Base-by-base conservation (phyloP, 2,113 vertebrate species). In the Vulpes lagopus region DNA sequence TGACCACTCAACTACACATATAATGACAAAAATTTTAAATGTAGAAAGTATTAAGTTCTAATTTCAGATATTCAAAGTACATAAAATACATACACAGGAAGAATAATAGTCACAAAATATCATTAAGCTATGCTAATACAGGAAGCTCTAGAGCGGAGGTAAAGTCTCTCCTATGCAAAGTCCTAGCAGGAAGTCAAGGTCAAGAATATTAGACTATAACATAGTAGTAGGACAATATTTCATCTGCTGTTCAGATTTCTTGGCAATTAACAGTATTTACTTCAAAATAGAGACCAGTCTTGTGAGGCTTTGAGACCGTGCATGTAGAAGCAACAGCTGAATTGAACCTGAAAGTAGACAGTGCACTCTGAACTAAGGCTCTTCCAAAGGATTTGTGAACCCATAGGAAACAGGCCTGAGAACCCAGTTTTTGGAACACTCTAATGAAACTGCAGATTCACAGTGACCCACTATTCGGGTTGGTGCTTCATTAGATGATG, bases 11-110 rank as follows among this genome's bases (percentile, higher is more conserved):
- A 27, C 51, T 86, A 25, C 38, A 69, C 25, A 87, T 49, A 86
- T 35, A 76, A 87, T 76, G 38, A 87, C 62, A 35, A 89, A 8
- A 89, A 57, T 55, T 82, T 89, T 10, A 90, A 87, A 69, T 67
- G 11, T 62, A 82, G 81, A 81, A 95, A 91, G 64, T 74, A 59
- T 7, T 67, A 76, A 76, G 38, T 87, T 14, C 32, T 87, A 81
- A n/a, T 95, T 73, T 22, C 32, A 87, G 35, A 51, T 87, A 59
- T 74, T 74, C 59, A 85, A 80, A 92, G 84, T 67, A 86, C 7
- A 60, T 38, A 30, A 89, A 74, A 79, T 79, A 64, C 23, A 90
- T 3, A 43, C 60, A 74, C 16, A 95, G 27, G 23, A 91, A 94
- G 59, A 81, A 60, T 22, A 91, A 32, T 82, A 86, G 89, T 49